Conservation (phyloP, 2,888 invertebrate species). For the Argynnis bischoffii region DNA sequence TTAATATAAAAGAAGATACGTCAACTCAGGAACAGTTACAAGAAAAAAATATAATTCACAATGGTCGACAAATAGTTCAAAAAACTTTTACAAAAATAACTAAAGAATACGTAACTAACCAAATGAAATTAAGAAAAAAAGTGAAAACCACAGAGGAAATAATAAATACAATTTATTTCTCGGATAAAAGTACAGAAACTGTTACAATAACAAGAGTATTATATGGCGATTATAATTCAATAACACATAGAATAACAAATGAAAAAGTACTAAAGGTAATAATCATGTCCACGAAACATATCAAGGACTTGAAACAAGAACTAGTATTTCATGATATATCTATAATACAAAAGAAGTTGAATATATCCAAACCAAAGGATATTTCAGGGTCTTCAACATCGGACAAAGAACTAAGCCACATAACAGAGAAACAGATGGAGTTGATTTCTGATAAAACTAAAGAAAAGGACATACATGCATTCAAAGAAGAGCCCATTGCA, state of each 20-base stretch:
- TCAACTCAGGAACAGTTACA: conserved; percentile 23
- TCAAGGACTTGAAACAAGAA: conserved; percentile 15
- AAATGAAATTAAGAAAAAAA: conserved; percentile 28
- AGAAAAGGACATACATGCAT: background rate
- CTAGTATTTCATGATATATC: conserved; percentile 20
- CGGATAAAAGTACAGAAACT: conserved; percentile 18
- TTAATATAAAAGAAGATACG: conserved; percentile 37
- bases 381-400: background rate
- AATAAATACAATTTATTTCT: conserved; percentile 19
- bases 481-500: background rate
- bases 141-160: conserved; percentile 26
- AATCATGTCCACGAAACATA: conserved; percentile 31
- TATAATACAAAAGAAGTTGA: conserved; percentile 23
- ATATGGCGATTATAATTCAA: conserved; percentile 36
- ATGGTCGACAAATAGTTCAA: conserved; percentile 28
- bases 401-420: no score
- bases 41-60: conserved; percentile 29
- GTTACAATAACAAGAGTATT: conserved; percentile 24
- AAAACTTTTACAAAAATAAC: conserved; percentile 26
- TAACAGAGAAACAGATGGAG: no score
- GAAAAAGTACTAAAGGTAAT: conserved; percentile 33
- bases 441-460: background rate
- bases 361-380: background rate
- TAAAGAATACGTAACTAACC: conserved; percentile 33
- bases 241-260: conserved; percentile 29